Evolutionary conservation across 2,113 vertebrate genomes (phyloP), one percentile per base, ranked within the genome.

Genomic region (Osmerus mordax): DNA sequence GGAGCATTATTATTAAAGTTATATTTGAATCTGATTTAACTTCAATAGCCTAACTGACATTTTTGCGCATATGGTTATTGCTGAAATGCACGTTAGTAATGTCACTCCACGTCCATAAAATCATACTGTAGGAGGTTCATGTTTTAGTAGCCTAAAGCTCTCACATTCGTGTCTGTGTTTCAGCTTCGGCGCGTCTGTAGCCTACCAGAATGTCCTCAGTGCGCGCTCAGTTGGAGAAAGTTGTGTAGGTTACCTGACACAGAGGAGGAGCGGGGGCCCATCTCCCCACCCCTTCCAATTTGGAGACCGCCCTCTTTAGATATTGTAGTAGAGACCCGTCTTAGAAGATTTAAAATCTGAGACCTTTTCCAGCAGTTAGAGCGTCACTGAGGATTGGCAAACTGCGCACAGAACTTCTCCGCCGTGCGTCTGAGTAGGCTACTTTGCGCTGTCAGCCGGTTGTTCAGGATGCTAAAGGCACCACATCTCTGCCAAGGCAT

Each of bases 311-410:
- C 94, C 94, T 95, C 93, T 93, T 87, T 92, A 93, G 89, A 91
- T 93, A 92, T 88, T 78, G 78, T 61, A 67, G 90, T 86, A 59
- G 90, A 89, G 93, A 94, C 92, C 92, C 94, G 15, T 19, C 92
- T 90, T 90, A 93, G 90, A 91, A 91, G 91, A 94, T 95, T 95
- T 96, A 94, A 95, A 95, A 95, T 93, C 94, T 92, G 92, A 93
- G 94, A 90, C 93, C 89, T 92, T 91, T 89, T 92, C 91, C 87
- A 86, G 84, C 84, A 92, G 91, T 79, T 91, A 93, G 94, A 93
- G 94, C 92, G 94, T 93, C 92, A 94, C 92, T 92, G 92, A 94
- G 92, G 19, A 90, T 89, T 91, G 92, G 91, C 92, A 90, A 91
- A 89, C 84, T 85, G 84, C 86, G 86, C 84, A 81, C 84, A 75